Base-by-base conservation (phyloP, 1,140 invertebrate genomes). In the Magallana ariakensis region DNA sequence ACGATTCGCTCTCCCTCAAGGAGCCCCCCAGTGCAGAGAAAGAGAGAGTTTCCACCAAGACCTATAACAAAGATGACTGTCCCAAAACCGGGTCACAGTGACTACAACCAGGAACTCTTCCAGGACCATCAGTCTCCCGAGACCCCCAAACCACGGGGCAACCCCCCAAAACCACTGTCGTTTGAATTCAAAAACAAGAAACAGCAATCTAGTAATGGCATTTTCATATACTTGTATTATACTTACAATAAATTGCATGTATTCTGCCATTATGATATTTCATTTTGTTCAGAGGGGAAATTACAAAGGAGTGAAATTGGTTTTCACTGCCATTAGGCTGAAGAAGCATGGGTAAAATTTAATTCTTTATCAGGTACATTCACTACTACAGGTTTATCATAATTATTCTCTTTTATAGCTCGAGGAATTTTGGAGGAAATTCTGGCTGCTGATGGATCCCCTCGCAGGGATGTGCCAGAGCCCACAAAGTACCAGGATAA, bases 361-460 rank as follows among this genome's bases (percentile, higher is more conserved):
- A 46, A 46, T 46, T 46, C 33, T 46, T 2, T 46, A 46, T 46
- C 33, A 4, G 33, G 5, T 46, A n/a, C n/a, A n/a, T n/a, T n/a
- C n/a, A n/a, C n/a, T n/a, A 46, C 33, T 46, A 46, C 33, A 46
- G 33, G 33, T 46, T 4, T 46, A 46, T 46, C 33, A 46, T 46
- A 46, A 46, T 46, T 46, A 46, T 46, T 33, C 33, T 33, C 19
- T n/a, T 81, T 55, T 46, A 6, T 19, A 89, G 88, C 53, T 16
- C 81, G 70, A 62, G 88, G 90, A 11, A 87, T 91, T 13, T 57
- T 91, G 11, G 89, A 91, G 80, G 90, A 91, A 83, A 91, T 91
- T 33, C 55, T 91, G 57, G 90, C 87, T 11, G 84, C 87, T 53
- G 87, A 88, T 84, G 83, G 70, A 7, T 91, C 90, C 19, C 90